These are phyloP conservation scores for Rhincodon typus DNA, from an alignment of 2,797 vertebrate species.

Conservation along the genomic window DNA sequence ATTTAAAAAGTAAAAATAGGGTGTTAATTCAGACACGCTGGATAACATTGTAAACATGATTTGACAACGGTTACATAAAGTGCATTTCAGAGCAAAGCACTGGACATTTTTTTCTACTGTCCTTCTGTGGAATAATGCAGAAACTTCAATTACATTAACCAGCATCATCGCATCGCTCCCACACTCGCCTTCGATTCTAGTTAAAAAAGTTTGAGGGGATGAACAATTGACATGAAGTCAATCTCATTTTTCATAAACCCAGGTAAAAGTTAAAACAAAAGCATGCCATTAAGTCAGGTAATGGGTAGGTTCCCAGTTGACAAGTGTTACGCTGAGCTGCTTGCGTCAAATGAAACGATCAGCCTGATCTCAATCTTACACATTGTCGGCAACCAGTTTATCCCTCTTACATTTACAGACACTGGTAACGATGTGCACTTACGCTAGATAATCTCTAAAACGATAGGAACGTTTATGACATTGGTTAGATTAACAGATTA, in stretches of 20 bases:
- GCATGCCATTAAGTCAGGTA: background rate
- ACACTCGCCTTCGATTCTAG: background rate
- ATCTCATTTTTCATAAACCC: background rate
- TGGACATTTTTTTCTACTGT: background rate
- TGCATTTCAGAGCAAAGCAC: background rate
- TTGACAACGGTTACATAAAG: too few relatives aligned
- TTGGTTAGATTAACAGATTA: background rate
- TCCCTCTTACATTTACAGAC: background rate
- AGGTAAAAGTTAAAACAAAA: background rate
- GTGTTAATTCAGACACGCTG: background rate
- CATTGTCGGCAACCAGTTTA: background rate
- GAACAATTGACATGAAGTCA: background rate
- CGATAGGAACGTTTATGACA: background rate
- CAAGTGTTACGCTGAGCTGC: background rate
- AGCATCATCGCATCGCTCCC: background rate
- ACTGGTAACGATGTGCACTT: background rate
- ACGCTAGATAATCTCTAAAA: background rate
- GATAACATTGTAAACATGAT: background rate
- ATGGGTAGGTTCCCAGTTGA: background rate
- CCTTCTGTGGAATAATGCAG: background rate
- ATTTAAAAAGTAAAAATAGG: background rate
- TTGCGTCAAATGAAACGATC: background rate
- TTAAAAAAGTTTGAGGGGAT: background rate
- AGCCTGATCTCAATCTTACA: background rate
- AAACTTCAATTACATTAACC: too few relatives aligned